Base-by-base conservation (phyloP, 2,113 vertebrate species). In the Pomatostomus ruficeps region DNA sequence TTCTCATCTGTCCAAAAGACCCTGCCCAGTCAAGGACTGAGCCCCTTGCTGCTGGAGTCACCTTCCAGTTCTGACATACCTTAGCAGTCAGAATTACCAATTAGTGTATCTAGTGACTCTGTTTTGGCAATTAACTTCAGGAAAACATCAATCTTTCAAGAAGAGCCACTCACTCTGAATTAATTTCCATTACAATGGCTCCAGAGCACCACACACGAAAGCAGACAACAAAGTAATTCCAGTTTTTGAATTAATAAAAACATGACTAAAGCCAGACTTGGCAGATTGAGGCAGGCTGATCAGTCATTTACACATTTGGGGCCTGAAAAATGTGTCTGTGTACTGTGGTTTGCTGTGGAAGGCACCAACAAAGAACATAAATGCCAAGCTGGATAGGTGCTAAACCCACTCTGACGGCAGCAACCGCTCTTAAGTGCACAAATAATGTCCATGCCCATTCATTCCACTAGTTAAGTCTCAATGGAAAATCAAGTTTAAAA, bases 71-170 rank as follows among this genome's bases (percentile, higher is more conserved):
- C 35, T 66, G 38, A 86, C 21, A 10, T 6, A 70, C 0, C 1
- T 35, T 54, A 71, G 38, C 35, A 77, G 43, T 43, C 48, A 63
- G 43, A 78, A 71, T 17, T 40, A 28, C 22, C 31, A 43, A 24
- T 81, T 55, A 22, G 14, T 59, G 11, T 31, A 59, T 57, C 45
- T 28, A 82, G 31, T 36, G 61, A 85, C 31, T 54, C 38, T 35
- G n/a, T 66, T 94, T 51, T 6, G 17, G 38, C 52, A 71, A 70
- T 76, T 77, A 89, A 81, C 29, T 74, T 78, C 12, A 20, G 54
- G 52, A 78, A 89, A 81, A 72, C 17, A 59, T 28, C 26, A 25
- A 7, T 59, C 70, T 81, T 89, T 78, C 87, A 87, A 61, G 85
- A 84, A 83, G 24, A 93, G 61, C 17, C 7, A 6, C 35, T 84